Percentiles rank a stretch among this genome's conserved stretches.
These are phyloP conservation scores for Apis laboriosa DNA, from an alignment of 1,140 invertebrate genomes.

Conservation along the genomic window DNA sequence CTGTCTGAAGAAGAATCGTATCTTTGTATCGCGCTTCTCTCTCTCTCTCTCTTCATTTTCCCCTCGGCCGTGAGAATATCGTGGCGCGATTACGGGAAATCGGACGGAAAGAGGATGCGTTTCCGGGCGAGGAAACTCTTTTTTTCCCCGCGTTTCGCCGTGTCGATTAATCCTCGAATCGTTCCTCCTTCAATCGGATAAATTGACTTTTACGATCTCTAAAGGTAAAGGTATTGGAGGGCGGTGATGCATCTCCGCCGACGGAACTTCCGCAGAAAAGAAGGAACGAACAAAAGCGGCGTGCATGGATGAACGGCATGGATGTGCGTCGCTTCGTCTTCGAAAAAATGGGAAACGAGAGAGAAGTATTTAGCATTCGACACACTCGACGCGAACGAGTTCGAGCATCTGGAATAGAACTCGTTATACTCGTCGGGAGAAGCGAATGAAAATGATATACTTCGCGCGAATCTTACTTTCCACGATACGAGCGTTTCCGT, in stretches of 20 bases:
- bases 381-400: too few relatives aligned
- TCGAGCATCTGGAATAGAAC: too few relatives aligned
- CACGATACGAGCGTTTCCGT: too few relatives aligned
- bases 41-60: not conserved
- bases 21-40: not conserved
- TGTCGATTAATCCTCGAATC: slow-evolving; percentile 43
- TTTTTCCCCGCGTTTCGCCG: not conserved
- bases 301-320: not conserved
- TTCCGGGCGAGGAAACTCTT: slow-evolving; percentile 12
- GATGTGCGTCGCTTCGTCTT: slow-evolving; percentile 1
- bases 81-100: not conserved
- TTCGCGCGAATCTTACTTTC: too few relatives aligned
- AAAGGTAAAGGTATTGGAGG: slow-evolving; percentile 23
- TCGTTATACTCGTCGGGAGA: too few relatives aligned
- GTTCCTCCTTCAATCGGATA: slow-evolving; percentile 12
- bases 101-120: not conserved
- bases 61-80: not conserved
- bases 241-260: not conserved
- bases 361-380: too few relatives aligned
- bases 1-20: not conserved
- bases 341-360: not conserved
- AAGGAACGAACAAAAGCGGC: slow-evolving; percentile 46
- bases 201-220: slow-evolving; percentile 15
- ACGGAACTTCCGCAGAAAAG: not conserved
- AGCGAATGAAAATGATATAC: too few relatives aligned